These are phyloP conservation scores for Lycaena phlaeas DNA, from an alignment of 2,888 invertebrate genomes.

Conservation along the genomic window DNA sequence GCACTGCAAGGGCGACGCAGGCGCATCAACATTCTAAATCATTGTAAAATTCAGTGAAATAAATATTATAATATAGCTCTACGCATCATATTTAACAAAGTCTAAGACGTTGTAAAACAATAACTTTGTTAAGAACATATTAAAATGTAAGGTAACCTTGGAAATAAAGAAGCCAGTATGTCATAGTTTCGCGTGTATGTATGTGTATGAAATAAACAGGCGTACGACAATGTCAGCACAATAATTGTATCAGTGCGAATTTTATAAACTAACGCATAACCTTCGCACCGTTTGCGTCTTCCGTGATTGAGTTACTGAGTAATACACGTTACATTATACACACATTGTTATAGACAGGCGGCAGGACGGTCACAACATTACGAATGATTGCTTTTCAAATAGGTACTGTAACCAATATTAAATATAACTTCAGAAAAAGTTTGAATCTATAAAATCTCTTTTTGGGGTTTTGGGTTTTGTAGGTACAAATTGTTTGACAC, in stretches of 20 bases:
- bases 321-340: slow-evolving; percentile 5
- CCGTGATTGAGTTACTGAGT: slow-evolving; percentile 20
- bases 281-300: slow-evolving; percentile 27
- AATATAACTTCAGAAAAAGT: no score
- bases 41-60: no score
- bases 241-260: slow-evolving; percentile 15
- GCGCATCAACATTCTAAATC: no score
- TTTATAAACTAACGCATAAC: slow-evolving; percentile 19
- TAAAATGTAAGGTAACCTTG: neutral
- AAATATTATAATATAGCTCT: no score
- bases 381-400: neutral
- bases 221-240: slow-evolving; percentile 15
- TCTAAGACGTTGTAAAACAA: no score
- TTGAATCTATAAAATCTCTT: no score
- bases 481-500: no score
- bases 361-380: neutral
- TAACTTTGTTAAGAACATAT: no score
- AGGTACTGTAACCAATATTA: no score
- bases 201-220: neutral
- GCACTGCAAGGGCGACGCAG: no score
- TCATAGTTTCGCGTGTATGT: neutral
- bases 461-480: no score
- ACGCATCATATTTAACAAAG: no score
- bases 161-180: slow-evolving; percentile 5
- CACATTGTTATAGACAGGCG: neutral